Conservation (phyloP, 1,140 invertebrate genomes). For the Drosophila sechellia region DNA sequence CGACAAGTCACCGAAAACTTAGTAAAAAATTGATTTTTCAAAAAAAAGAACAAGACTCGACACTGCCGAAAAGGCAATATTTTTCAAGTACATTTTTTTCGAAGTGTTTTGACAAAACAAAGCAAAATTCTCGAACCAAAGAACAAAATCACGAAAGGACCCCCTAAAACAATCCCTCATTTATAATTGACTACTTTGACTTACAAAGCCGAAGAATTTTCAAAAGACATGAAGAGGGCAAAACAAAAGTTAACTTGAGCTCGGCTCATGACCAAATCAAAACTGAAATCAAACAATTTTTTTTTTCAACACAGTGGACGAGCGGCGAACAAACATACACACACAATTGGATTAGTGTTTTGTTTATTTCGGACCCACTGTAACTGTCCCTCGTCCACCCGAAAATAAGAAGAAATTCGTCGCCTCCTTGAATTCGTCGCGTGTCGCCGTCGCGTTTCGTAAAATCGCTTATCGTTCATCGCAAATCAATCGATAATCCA, state of each 20-base stretch:
- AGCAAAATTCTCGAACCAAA: conserved; percentile 13
- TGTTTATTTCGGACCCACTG: conserved; percentile 60
- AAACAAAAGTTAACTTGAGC: conserved; percentile 50
- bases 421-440: conserved; percentile 16
- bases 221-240: conserved; percentile 52
- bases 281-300: conserved; percentile 32
- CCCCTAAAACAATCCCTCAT: neutral
- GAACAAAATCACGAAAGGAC: neutral
- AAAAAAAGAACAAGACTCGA: neutral
- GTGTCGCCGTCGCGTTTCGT: conserved; percentile 30
- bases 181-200: conserved; percentile 4
- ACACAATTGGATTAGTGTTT: conserved; percentile 83
- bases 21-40: neutral
- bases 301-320: conserved; percentile 21
- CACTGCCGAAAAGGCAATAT: conserved; percentile 14
- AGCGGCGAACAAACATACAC: conserved; percentile 72
- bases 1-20: too few species aligned
- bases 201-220: conserved; percentile 1
- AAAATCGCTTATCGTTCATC: conserved; percentile 11
- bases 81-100: conserved; percentile 41
- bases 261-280: conserved; percentile 43
- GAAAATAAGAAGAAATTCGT: conserved; percentile 9
- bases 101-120: conserved; percentile 35
- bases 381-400: conserved; percentile 32
- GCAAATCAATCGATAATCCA: conserved; percentile 8